Base-by-base conservation (phyloP, 92 coral and sea anemone genomes). In the Galaxea fascicularis region DNA sequence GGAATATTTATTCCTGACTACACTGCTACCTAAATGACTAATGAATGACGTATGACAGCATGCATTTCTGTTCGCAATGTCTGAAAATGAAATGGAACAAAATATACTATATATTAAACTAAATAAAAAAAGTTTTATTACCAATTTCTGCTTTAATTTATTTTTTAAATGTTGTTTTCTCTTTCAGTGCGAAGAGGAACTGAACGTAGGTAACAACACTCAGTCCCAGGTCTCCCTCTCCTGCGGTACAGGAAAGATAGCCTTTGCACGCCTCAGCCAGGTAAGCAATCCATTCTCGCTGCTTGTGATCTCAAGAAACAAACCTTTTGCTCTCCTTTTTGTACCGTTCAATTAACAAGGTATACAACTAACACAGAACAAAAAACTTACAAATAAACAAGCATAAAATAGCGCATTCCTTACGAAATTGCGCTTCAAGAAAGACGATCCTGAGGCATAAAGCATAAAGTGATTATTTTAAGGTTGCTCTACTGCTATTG, bases 181-280 rank as follows among this genome's bases (percentile, higher is more conserved):
- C 27, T 14, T 9, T 18, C 75, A 66, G 75, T 79, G 84, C 53
- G 56, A 65, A 66, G 74, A 52, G 15, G 46, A 57, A 7, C 71
- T 10, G 25, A 62, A 8, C 3, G 45, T 30, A 49, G 66, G 29
- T 28, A 79, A 79, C 62, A 20, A 53, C 29, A 79, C 74, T 67
- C 65, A 29, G 75, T 79, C 65, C 63, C 64, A 79, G 65, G 30
- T 30, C 35, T 27, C 74, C 1, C 20, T 79, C 63, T 44, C 52
- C 21, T 79, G 84, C 27, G 75, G 65, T 39, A 73, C n/a, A 21
- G 10, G 27, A 51, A 20, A 29, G 20, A 22, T 66, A 21, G 84
- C 84, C 13, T 73, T 79, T 29, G 65, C 63, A 10, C 75, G 84
- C 46, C 75, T 26, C 20, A 79, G 84, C 30, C 52, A 65, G 0